A percentile compares a stretch with the other conserved stretches of the same genome.
Evolutionary conservation across 1,140 invertebrate genomes (phyloP).

Genomic region (Cotesia chilonis): DNA sequence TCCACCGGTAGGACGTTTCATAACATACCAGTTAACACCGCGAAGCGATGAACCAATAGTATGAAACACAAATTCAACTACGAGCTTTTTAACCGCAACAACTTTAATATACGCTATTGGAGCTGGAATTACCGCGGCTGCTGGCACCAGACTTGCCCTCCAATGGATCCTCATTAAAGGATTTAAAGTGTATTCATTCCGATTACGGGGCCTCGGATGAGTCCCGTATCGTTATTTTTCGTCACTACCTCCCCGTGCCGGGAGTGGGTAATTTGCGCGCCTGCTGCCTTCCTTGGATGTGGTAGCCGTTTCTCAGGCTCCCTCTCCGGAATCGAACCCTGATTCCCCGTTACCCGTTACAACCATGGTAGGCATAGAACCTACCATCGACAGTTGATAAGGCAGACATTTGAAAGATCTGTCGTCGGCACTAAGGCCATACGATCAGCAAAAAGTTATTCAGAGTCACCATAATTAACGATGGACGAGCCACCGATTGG

Average conservation of each 20-base stretch:
- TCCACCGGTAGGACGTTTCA: too few relatives aligned
- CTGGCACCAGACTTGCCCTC: slow-evolving; percentile 77
- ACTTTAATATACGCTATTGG: slow-evolving; percentile 90
- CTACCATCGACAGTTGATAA: slow-evolving; percentile 87
- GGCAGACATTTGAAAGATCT: slow-evolving; percentile 84
- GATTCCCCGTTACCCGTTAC: slow-evolving; percentile 52
- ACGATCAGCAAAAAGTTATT: slow-evolving; percentile 70
- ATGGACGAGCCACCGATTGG: too few relatives aligned
- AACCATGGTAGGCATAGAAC: slow-evolving; percentile 79
- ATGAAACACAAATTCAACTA: slow-evolving; percentile 73
- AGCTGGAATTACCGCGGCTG: slow-evolving; percentile 88
- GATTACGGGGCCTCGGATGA: slow-evolving; percentile 82
- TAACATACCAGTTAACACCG: slow-evolving; percentile 35
- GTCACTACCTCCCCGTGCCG: slow-evolving; percentile 44
- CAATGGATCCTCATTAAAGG: too few relatives aligned
- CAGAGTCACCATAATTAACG: too few relatives aligned
- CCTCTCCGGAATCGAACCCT: too few relatives aligned
- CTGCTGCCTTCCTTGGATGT: slow-evolving; percentile 93
- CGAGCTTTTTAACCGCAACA: slow-evolving; percentile 83
- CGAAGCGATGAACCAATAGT: slow-evolving; percentile 71
- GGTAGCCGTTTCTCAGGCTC: slow-evolving; percentile 74
- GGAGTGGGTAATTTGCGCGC: slow-evolving; percentile 85
- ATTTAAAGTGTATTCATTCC: slow-evolving; percentile 71
- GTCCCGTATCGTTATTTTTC: slow-evolving; percentile 77
- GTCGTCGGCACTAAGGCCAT: slow-evolving; percentile 75